Evolutionary conservation across 2,888 invertebrate genomes (phyloP).

Genomic region (Lasioglossum morio): DNA sequence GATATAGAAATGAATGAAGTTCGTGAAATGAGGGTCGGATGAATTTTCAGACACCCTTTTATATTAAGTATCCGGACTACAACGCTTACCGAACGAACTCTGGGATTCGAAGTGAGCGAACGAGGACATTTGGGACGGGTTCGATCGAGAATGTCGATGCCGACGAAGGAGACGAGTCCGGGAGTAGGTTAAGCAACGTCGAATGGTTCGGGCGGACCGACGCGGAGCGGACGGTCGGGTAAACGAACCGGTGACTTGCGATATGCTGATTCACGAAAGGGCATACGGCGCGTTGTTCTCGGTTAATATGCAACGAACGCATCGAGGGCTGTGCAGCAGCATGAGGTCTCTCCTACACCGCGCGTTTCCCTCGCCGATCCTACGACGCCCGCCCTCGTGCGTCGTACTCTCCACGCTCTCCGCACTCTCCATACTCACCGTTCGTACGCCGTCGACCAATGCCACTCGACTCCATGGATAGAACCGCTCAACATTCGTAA

Average conservation of each 20-base stretch:
- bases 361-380: conserved; percentile 42
- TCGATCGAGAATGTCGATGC: conserved; percentile 16
- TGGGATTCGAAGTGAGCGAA: background rate
- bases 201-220: background rate
- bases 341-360: conserved; percentile 53
- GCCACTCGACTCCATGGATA: conserved; percentile 47
- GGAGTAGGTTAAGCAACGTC: conserved; percentile 56
- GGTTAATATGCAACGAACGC: conserved; percentile 80
- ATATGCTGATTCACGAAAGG: conserved; percentile 78
- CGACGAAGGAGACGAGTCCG: conserved; percentile 9
- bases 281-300: conserved; percentile 66
- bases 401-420: conserved; percentile 54
- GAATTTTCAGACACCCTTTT: too few relatives aligned
- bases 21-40: too few relatives aligned
- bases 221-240: conserved; percentile 28
- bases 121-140: background rate
- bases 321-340: conserved; percentile 61
- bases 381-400: conserved; percentile 72
- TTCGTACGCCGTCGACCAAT: conserved; percentile 24
- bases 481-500: conserved; percentile 74
- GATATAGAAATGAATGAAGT: too few relatives aligned
- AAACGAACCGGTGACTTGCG: conserved; percentile 79
- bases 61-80: too few relatives aligned
- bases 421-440: conserved; percentile 25
- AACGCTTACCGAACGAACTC: background rate